phyloP scores from a whole-genome alignment of 2,113 vertebrate genomes.

The Ailurus styani region DNA sequence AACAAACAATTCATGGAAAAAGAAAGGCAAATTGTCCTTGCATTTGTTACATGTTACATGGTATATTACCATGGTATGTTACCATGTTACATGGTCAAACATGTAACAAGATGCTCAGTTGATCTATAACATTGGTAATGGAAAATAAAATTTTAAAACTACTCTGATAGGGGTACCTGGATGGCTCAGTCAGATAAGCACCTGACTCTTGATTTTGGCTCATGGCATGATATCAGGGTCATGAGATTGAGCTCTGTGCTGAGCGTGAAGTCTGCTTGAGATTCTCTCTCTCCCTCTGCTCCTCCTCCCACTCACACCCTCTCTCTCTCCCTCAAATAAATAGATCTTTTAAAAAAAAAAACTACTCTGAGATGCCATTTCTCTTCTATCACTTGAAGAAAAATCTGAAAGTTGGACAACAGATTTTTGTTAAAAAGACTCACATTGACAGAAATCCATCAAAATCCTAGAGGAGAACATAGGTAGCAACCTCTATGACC shows the following conservation, averaged over 20 bases:
- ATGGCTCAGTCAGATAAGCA: not conserved
- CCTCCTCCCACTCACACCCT: not conserved
- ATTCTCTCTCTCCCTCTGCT: not conserved
- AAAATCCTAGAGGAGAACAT: too few relatives aligned
- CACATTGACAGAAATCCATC: too few relatives aligned
- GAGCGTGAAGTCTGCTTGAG: not conserved
- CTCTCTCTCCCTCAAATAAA: not conserved
- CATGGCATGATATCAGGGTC: not conserved
- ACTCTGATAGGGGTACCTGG: not conserved
- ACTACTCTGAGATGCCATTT: not conserved
- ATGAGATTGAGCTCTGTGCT: not conserved
- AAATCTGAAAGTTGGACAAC: not conserved
- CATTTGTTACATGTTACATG: too few relatives aligned
- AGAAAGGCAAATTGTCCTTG: not conserved
- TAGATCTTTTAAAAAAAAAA: not conserved
- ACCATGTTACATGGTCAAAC: too few relatives aligned
- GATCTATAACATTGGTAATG: not conserved
- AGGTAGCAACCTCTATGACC: too few relatives aligned
- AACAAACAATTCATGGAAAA: not conserved
- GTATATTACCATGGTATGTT: too few relatives aligned
- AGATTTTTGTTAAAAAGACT: not conserved
- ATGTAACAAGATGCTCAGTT: not conserved
- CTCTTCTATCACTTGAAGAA: not conserved
- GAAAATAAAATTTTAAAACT: not conserved
- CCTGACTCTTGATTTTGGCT: not conserved